Base-by-base conservation (phyloP, 2,113 vertebrate species). In the Nesoenas mayeri region DNA sequence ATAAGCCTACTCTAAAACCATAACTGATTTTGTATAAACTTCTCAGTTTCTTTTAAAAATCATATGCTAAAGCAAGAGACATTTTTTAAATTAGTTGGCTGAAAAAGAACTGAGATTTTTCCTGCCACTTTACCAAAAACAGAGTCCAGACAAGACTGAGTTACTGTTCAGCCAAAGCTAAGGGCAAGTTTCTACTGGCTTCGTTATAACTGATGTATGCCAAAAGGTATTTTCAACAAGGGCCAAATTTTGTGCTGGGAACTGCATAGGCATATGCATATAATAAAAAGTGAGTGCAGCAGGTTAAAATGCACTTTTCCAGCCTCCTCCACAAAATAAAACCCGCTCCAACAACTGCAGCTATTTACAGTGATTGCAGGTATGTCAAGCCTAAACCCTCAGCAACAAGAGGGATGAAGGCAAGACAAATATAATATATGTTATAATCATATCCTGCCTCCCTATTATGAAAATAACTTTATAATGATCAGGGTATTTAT, bases 131-230 rank as follows among this genome's bases (percentile, higher is more conserved):
- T 88, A 96, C 95, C 87, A 96, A 96, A 90, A 96, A 36, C 81
- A 91, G 79, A 93, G 87, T 84, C 94, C 97, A 97, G 95, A 96
- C 96, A 97, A 96, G 92, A 90, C 88, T 86, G 57, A 84, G 51
- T 94, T 77, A 67, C 75, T 77, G 64, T 47, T 75, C 83, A 95
- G 96, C 81, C 90, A 96, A 96, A 93, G 57, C 84, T 85, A 88
- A 96, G 75, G 91, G 95, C 95, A 97, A 94, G 94, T 93, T 97
- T 96, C 90, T 96, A 90, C 95, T 96, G 95, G 97, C 95, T 96
- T 91, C 47, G 26, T 90, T 94, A 47, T 50, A 95, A 94, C 86
- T 88, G 82, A 95, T 95, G 91, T 88, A 96, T 91, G 96, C 94
- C 96, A 96, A 90, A 96, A 96, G 93, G 93, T 96, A 96, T 96